Percentiles rank a stretch among this genome's conserved stretches.
phyloP scores from a whole-genome alignment of 2,888 invertebrate genomes.

The Diplolepis rosae region DNA sequence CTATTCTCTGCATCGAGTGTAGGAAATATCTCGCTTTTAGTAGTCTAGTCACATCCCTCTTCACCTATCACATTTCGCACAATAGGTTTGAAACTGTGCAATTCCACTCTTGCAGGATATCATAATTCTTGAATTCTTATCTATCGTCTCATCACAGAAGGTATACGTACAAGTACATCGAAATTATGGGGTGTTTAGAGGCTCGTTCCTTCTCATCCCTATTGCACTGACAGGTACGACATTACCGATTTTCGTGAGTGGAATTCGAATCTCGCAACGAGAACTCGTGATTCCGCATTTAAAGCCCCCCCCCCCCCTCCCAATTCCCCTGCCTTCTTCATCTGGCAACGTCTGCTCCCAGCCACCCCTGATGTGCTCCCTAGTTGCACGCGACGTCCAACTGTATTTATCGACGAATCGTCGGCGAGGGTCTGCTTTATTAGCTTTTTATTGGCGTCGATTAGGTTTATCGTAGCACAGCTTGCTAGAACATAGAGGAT shows the following conservation, averaged over 20 bases:
- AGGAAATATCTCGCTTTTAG: background rate
- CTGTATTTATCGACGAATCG: slow-evolving; percentile 6
- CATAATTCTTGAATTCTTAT: background rate
- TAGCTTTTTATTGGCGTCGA: slow-evolving; percentile 6
- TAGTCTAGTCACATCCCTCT: slow-evolving; percentile 7
- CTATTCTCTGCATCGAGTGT: no score
- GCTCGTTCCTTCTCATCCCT: background rate
- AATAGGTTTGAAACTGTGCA: slow-evolving; percentile 1
- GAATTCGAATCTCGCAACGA: slow-evolving; percentile 6
- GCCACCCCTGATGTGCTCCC: background rate
- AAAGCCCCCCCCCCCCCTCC: background rate
- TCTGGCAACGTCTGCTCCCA: background rate
- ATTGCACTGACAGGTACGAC: background rate
- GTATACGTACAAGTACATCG: background rate
- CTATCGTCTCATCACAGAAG: background rate
- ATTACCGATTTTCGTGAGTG: slow-evolving; percentile 15
- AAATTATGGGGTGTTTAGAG: slow-evolving; percentile 20
- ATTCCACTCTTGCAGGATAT: background rate
- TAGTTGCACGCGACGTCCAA: background rate
- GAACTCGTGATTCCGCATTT: slow-evolving; percentile 20
- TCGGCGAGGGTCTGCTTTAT: background rate
- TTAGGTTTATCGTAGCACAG: slow-evolving; percentile 13
- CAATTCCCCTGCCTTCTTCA: background rate
- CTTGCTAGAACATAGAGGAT: background rate
- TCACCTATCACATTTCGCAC: slow-evolving; percentile 23